These are phyloP conservation scores for Passerina amoena DNA, from an alignment of 2,113 vertebrate genomes.

Conservation along the genomic window DNA sequence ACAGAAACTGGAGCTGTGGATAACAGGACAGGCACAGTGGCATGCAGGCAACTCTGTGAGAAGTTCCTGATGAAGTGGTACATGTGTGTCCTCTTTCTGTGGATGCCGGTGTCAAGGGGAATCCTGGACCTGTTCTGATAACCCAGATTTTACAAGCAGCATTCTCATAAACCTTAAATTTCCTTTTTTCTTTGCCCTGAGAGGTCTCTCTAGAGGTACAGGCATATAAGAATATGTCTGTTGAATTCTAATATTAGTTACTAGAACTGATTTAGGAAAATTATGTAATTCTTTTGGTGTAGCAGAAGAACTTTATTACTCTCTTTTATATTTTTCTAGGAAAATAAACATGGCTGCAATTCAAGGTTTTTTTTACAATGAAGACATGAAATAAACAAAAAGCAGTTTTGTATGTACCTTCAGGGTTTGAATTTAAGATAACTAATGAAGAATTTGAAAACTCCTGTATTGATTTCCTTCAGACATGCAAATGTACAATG, in stretches of 20 bases:
- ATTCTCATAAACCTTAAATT: neutral
- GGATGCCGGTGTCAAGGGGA: neutral
- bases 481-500: neutral
- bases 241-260: neutral
- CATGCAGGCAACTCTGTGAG: fast-evolving
- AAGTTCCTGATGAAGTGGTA: neutral
- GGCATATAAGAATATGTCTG: neutral
- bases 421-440: neutral
- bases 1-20: neutral
- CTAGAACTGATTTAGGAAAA: neutral
- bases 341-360: neutral
- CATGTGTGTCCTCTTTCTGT: neutral
- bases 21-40: neutral
- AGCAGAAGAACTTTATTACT: neutral
- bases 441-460: neutral
- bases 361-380: neutral
- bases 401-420: neutral
- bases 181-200: neutral
- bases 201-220: neutral
- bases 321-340: neutral
- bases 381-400: neutral
- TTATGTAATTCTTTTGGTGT: neutral
- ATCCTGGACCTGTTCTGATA: neutral
- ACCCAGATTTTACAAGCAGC: neutral
- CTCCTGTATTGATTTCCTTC: neutral